These are phyloP conservation scores for Phalera bucephala DNA, from an alignment of 2,888 invertebrate species.

Conservation along the genomic window DNA sequence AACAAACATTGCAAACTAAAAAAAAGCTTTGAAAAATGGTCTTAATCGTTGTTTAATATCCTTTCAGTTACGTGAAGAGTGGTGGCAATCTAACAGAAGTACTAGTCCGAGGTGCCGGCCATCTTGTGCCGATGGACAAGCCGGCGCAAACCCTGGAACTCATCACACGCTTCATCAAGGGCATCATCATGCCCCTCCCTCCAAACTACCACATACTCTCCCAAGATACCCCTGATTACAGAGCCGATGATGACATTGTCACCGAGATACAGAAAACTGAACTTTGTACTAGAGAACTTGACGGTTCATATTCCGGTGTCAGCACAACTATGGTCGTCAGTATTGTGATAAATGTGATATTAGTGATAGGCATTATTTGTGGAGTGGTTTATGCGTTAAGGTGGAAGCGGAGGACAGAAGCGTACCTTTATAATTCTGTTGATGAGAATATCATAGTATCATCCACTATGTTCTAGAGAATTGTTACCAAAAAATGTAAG, in stretches of 20 bases:
- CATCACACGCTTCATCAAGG: slow-evolving; percentile 50
- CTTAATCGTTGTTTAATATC: too few species aligned
- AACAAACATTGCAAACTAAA: too few species aligned
- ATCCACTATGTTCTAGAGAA: slow-evolving; percentile 28
- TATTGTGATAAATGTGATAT: slow-evolving; percentile 50
- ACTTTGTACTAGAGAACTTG: background rate
- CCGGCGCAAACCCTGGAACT: slow-evolving; percentile 68
- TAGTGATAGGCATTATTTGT: slow-evolving; percentile 38
- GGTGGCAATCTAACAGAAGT: slow-evolving; percentile 82
- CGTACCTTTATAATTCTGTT: slow-evolving; percentile 44
- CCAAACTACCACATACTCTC: slow-evolving; percentile 29
- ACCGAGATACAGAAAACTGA: background rate
- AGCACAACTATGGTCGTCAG: slow-evolving; percentile 48
- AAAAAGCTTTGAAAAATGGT: too few species aligned
- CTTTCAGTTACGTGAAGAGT: slow-evolving; percentile 78
- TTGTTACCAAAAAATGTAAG: background rate
- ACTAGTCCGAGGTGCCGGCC: slow-evolving; percentile 83
- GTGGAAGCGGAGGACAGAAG: slow-evolving; percentile 46
- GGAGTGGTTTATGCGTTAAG: slow-evolving; percentile 40
- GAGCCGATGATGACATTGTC: slow-evolving; percentile 22
- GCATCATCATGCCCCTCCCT: slow-evolving; percentile 36
- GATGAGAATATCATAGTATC: slow-evolving; percentile 41
- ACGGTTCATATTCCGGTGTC: slow-evolving; percentile 14
- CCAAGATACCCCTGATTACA: slow-evolving; percentile 28
- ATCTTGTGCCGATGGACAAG: slow-evolving; percentile 84